These are phyloP conservation scores for Clunio marinus DNA, from an alignment of 2,888 invertebrate genomes.

Conservation along the genomic window DNA sequence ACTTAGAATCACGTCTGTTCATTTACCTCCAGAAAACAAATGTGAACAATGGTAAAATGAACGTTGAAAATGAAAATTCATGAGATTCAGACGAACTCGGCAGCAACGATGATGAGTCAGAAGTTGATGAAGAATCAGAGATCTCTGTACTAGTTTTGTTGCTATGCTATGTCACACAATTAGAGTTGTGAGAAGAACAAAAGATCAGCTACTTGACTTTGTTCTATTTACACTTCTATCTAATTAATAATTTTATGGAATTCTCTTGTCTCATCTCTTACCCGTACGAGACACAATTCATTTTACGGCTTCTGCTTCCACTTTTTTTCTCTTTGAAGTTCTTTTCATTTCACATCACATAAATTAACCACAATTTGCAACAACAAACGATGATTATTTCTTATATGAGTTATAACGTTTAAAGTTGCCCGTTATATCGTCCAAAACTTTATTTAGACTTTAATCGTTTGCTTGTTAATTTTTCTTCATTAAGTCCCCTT, in stretches of 20 bases:
- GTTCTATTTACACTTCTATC: too few relatives aligned
- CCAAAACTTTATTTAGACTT: too few relatives aligned
- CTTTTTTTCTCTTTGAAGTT: too few relatives aligned
- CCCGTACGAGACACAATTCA: too few relatives aligned
- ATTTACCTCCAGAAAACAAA: slow-evolving; percentile 7
- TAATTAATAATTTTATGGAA: too few relatives aligned
- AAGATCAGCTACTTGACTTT: slow-evolving; percentile 15
- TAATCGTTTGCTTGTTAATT: too few relatives aligned
- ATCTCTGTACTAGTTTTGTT: slow-evolving; percentile 1
- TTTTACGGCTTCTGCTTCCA: background rate
- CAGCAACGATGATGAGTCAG: background rate
- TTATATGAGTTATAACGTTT: too few relatives aligned
- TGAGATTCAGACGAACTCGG: background rate
- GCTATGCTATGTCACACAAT: too few relatives aligned
- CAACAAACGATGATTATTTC: too few relatives aligned
- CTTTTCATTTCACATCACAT: too few relatives aligned
- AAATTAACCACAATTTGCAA: slow-evolving; percentile 19
- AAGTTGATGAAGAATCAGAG: slow-evolving; percentile 1
- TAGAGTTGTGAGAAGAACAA: slow-evolving; percentile 9
- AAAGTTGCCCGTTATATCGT: too few relatives aligned
- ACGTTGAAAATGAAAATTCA: slow-evolving; percentile 10
- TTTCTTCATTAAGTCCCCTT: background rate
- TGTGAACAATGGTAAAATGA: slow-evolving; percentile 1
- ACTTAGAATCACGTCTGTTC: slow-evolving; percentile 20
- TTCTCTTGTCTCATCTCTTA: too few relatives aligned